Evolutionary conservation across 2,888 invertebrate species (phyloP).

Genomic region (Punctoribates punctum): DNA sequence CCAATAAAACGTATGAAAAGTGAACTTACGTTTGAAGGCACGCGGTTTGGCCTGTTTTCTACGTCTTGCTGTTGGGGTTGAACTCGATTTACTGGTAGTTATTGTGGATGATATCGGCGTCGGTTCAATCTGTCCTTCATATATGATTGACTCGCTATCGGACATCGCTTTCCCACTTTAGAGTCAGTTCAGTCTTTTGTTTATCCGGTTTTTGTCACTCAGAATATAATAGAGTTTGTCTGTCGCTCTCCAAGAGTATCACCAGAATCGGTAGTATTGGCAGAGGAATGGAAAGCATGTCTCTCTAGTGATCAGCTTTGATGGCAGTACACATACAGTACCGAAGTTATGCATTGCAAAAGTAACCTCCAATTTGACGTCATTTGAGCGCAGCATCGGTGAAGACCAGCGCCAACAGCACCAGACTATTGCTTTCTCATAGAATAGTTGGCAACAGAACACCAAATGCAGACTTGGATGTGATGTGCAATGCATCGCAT

Average conservation of each 20-base stretch:
- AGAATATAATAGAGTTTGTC: no score
- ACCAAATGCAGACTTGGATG: neutral
- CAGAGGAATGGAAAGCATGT: neutral
- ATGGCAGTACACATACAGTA: no score
- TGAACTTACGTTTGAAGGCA: slow-evolving; percentile 25
- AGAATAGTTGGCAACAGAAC: slow-evolving; percentile 2
- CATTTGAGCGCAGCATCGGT: slow-evolving; percentile 26
- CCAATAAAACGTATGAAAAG: neutral
- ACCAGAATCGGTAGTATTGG: neutral
- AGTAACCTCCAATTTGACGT: slow-evolving; percentile 26
- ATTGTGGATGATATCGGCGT: neutral
- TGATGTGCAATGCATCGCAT: neutral
- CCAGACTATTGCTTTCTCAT: neutral
- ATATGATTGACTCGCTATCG: neutral
- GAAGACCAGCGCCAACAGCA: neutral
- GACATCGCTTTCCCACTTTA: slow-evolving; percentile 7
- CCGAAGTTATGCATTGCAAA: slow-evolving; percentile 17
- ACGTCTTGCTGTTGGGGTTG: neutral
- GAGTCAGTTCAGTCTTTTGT: neutral
- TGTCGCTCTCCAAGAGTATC: slow-evolving; percentile 8
- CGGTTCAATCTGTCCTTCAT: neutral
- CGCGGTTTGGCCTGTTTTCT: slow-evolving; percentile 29
- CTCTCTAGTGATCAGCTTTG: no score
- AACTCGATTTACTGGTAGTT: slow-evolving; percentile 4
- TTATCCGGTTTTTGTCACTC: no score